Base-by-base conservation (phyloP, 2,797 vertebrate species). In the Scleropages formosus region DNA sequence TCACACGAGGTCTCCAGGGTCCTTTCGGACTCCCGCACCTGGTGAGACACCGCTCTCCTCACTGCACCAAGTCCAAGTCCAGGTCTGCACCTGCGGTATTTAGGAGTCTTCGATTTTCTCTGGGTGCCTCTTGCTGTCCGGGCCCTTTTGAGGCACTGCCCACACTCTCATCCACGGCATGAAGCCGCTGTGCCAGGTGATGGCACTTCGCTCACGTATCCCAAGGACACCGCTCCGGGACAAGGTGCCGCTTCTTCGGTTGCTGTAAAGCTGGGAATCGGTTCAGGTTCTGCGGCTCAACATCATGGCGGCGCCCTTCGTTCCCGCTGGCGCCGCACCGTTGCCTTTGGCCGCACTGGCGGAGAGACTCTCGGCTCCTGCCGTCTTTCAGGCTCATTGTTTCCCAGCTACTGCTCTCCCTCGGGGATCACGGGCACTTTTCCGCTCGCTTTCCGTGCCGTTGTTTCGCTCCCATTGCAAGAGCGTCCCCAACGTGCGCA, bases 301-400 rank as follows among this genome's bases (percentile, higher is more conserved):
- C 22, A n/a, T 15, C 2, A n/a, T 15, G 44, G 8, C 20, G 27
- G 56, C 39, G 47, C 56, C 12, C 44, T 18, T 58, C 46, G 11
- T 20, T 44, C 47, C 4, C 24, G 8, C 73, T 56, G 47, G 44
- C 22, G 65, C 22, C 27, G 22, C 22, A 51, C 26, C 67, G 64
- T 74, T 74, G 47, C 58, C 22, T 75, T 65, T 72, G 49, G 47
- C 46, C 15, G 7, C 24, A 8, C 8, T 51, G 47, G 39, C 20
- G 39, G 8, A 74, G 68, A 49, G 58, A 69, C 51, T 68, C 26
- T 68, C 47, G 72, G 47, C 22, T 69, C 75, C 56, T 63, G 39
- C 16, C 24, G 1, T 64, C 58, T 72, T 64, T 53, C 53, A 46
- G 76, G 44, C 62, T 76, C 58, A 62, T 75, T 76, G 44, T 76